Evolutionary conservation across 2,888 invertebrate species (phyloP).

Genomic region (Formica aserva): DNA sequence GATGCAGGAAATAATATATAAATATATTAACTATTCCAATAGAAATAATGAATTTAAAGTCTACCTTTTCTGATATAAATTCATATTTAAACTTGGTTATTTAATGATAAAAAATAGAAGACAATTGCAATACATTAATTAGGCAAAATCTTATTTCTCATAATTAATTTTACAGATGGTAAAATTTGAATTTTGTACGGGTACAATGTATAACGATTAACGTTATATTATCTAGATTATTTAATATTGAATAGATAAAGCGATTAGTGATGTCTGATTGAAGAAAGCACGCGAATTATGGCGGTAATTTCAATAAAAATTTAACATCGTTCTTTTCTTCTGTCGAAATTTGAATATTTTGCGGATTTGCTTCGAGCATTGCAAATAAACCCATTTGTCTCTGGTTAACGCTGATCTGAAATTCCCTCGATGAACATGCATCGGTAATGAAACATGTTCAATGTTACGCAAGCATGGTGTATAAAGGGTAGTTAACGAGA

Average conservation of each 20-base stretch:
- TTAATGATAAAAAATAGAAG: background rate
- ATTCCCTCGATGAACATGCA: background rate
- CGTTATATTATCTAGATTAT: background rate
- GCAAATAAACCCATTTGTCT: constrained; percentile 7
- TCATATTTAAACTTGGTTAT: background rate
- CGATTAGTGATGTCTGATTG: background rate
- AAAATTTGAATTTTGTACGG: background rate
- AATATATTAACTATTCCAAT: background rate
- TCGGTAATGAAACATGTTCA: background rate
- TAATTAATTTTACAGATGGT: background rate
- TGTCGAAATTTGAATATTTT: background rate
- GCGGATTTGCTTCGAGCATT: background rate
- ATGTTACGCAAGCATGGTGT: constrained; percentile 1
- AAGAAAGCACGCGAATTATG: background rate
- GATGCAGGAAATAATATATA: background rate
- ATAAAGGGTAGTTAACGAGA: constrained; percentile 55
- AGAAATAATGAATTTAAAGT: background rate
- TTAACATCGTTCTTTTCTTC: background rate
- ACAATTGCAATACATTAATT: background rate
- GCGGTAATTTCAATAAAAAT: background rate
- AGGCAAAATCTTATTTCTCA: background rate
- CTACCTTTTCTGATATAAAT: background rate
- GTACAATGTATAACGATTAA: no score
- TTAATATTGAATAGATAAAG: background rate
- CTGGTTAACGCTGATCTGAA: background rate